phyloP scores from a whole-genome alignment of 2,797 vertebrate species.

The Adelosebastes latens region DNA sequence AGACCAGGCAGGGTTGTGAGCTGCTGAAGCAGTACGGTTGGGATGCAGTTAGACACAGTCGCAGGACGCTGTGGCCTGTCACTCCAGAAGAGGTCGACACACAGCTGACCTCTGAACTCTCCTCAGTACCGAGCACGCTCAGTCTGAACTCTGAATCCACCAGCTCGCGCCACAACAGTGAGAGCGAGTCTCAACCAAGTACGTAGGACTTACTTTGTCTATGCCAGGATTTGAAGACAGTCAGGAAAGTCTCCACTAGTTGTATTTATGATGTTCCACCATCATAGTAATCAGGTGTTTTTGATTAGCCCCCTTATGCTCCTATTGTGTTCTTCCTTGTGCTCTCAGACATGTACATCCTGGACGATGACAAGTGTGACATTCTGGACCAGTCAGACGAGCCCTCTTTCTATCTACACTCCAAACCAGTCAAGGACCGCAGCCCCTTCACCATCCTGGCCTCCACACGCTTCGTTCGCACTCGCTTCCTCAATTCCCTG shows the following conservation, averaged over 20 bases:
- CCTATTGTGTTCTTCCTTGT: not conserved
- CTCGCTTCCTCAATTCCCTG: slow-evolving; percentile 93
- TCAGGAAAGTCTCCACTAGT: not conserved
- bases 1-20: slow-evolving; percentile 97
- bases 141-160: slow-evolving; percentile 98
- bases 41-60: slow-evolving; percentile 96
- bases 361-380: slow-evolving; percentile 93
- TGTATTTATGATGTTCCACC: not conserved
- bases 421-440: slow-evolving; percentile 93
- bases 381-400: slow-evolving; percentile 91
- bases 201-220: slow-evolving; percentile 57
- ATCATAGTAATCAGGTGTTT: not conserved
- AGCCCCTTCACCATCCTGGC: slow-evolving; percentile 94
- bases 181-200: slow-evolving; percentile 98
- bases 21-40: slow-evolving; percentile 94
- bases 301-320: not conserved
- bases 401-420: slow-evolving; percentile 86
- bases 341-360: slow-evolving; percentile 93
- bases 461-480: slow-evolving; percentile 93
- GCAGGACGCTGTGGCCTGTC: slow-evolving; percentile 94
- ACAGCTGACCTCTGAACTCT: slow-evolving; percentile 89
- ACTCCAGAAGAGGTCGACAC: slow-evolving; percentile 95
- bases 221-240: not conserved
- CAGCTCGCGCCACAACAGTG: slow-evolving; percentile 96
- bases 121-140: slow-evolving; percentile 94